Percentiles rank a stretch among this genome's conserved stretches.
phyloP scores from a whole-genome alignment of 2,888 invertebrate species.

The Latrodectus hesperus region DNA sequence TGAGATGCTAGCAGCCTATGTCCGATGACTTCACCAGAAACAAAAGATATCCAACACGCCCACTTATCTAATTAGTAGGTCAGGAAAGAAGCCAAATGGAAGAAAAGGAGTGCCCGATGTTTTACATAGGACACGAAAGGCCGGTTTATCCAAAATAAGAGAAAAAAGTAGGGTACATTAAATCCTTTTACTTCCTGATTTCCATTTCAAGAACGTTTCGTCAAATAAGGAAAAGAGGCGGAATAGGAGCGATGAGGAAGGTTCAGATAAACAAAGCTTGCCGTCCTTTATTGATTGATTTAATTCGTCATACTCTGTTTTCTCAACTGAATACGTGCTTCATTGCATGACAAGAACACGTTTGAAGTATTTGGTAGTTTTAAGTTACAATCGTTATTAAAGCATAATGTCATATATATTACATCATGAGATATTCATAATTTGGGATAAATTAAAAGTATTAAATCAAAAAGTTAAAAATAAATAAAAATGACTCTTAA shows the following conservation, averaged over 20 bases:
- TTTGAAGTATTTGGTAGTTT: no score
- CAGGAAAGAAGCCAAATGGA: neutral
- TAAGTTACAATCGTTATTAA: no score
- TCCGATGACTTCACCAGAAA: slow-evolving; percentile 1
- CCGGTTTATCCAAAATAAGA: neutral
- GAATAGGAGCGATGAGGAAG: neutral
- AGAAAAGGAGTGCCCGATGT: neutral
- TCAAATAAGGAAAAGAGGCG: slow-evolving; percentile 1
- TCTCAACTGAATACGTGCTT: no score
- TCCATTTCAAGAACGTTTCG: neutral
- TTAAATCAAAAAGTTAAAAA: no score
- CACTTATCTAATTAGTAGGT: slow-evolving; percentile 1
- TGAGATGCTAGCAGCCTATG: neutral
- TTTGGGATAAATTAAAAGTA: no score
- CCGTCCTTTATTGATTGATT: no score
- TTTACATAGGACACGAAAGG: neutral
- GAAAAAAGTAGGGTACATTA: neutral
- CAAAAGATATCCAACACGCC: neutral
- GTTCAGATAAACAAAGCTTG: no score
- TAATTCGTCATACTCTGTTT: no score
- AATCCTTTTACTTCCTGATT: slow-evolving; percentile 9
- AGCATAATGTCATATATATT: no score
- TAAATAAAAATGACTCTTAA: no score
- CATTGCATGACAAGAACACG: no score
- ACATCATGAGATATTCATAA: no score